phyloP scores from a whole-genome alignment of 2,888 invertebrate species.

The Meghimatium bilineatum region DNA sequence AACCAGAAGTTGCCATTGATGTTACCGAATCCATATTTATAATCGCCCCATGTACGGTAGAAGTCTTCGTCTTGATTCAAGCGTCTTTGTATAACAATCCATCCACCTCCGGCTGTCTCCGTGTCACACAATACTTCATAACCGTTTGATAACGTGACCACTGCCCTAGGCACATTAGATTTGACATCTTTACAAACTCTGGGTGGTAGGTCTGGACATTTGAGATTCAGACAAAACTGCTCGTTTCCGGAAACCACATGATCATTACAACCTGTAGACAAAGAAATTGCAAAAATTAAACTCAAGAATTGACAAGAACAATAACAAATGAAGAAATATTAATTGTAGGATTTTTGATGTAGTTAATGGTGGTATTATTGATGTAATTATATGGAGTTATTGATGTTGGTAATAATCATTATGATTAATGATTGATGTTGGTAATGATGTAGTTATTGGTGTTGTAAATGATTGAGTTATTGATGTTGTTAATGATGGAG shows the following conservation, averaged over 20 bases:
- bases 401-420: too few relatives aligned
- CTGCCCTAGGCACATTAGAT: not conserved
- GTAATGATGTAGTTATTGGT: too few relatives aligned
- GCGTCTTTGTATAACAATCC: constrained; percentile 25
- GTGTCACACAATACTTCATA: constrained; percentile 31
- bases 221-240: not conserved
- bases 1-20: constrained; percentile 25
- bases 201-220: not conserved
- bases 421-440: too few relatives aligned
- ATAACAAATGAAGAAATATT: not conserved
- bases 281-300: not conserved
- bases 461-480: too few relatives aligned
- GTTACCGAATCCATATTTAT: constrained; percentile 30
- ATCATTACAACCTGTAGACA: not conserved
- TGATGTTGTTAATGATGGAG: too few relatives aligned
- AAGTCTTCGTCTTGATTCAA: not conserved
- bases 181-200: constrained; percentile 16
- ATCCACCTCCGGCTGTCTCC: constrained; percentile 30
- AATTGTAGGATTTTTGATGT: too few relatives aligned
- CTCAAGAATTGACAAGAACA: not conserved
- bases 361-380: too few relatives aligned
- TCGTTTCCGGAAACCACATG: not conserved
- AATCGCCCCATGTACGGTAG: constrained; percentile 27
- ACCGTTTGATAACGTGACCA: constrained; percentile 4
- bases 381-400: too few relatives aligned